Conservation (phyloP, 2,888 invertebrate genomes). For the Leucoma salicis region DNA sequence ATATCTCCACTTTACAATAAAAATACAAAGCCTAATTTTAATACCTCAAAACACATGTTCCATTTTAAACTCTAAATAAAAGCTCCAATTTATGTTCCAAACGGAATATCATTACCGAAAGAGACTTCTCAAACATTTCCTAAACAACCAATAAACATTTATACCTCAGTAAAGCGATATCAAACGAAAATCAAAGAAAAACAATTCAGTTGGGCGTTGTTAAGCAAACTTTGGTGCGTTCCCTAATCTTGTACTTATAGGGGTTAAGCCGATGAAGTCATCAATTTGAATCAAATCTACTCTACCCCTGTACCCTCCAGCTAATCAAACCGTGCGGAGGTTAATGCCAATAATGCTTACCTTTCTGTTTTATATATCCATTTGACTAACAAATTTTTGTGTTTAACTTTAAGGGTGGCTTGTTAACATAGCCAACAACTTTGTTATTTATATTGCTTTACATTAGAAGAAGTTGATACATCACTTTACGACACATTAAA, state of each 20-base stretch:
- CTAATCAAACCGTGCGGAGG: slow-evolving; percentile 62
- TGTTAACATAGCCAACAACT: no score
- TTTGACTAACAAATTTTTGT: slow-evolving; percentile 25
- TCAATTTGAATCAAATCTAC: slow-evolving; percentile 69
- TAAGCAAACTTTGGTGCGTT: slow-evolving; percentile 54
- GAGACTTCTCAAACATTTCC: slow-evolving; percentile 4
- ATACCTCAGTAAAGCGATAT: slow-evolving; percentile 18
- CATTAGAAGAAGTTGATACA: no score
- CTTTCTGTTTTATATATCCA: slow-evolving; percentile 33
- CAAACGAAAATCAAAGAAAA: slow-evolving; percentile 43
- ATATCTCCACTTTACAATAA: no score
- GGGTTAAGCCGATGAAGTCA: slow-evolving; percentile 73
- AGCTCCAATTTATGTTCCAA: background rate
- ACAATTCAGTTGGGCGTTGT: slow-evolving; percentile 58
- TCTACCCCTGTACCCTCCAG: slow-evolving; percentile 43
- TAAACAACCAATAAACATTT: slow-evolving; percentile 13
- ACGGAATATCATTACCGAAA: background rate
- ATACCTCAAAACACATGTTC: no score
- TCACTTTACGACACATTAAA: no score
- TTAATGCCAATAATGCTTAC: slow-evolving; percentile 42
- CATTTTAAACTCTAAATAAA: no score
- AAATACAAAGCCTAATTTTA: no score
- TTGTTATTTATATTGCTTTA: no score
- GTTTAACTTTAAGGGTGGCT: background rate
- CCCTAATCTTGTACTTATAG: slow-evolving; percentile 63